Conservation (phyloP, 2,797 vertebrate genomes). For the Etheostoma perlongum region DNA sequence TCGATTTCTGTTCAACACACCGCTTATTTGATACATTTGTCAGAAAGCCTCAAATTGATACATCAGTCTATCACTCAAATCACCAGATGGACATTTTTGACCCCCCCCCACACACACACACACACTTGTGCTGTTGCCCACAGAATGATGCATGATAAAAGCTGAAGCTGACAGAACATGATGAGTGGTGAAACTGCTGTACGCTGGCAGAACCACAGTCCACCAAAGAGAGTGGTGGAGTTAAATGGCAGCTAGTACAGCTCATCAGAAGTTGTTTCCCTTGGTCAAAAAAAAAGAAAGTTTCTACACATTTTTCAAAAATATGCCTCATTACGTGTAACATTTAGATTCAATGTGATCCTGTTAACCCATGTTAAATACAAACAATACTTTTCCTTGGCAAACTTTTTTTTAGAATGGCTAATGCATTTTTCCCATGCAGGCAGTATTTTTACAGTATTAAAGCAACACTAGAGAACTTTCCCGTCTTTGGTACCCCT, state of each 20-base stretch:
- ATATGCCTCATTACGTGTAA: not conserved
- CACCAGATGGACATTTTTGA: slow-evolving; percentile 14
- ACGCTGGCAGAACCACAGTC: slow-evolving; percentile 9
- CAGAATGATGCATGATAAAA: slow-evolving; percentile 25
- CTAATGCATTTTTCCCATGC: not conserved
- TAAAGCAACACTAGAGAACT: not conserved
- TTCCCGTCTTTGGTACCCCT: too few relatives aligned
- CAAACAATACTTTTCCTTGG: not conserved
- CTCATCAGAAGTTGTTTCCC: slow-evolving; percentile 26
- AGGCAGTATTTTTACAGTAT: not conserved
- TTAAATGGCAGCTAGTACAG: slow-evolving; percentile 18
- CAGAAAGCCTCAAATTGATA: slow-evolving; percentile 16
- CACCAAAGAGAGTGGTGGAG: slow-evolving; percentile 8
- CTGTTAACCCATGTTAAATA: not conserved
- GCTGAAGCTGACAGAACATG: slow-evolving; percentile 27
- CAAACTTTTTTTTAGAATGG: not conserved
- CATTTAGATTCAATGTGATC: not conserved
- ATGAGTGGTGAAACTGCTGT: slow-evolving; percentile 24
- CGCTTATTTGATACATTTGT: slow-evolving; percentile 26
- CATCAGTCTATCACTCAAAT: slow-evolving; percentile 21
- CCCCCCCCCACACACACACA: not conserved
- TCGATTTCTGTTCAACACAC: not conserved
- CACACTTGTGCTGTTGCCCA: not conserved
- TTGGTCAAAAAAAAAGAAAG: not conserved
- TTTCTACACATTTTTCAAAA: not conserved